Evolutionary conservation across 2,113 vertebrate genomes (phyloP), one percentile per base, ranked within the genome.

Genomic region (Riparia riparia): DNA sequence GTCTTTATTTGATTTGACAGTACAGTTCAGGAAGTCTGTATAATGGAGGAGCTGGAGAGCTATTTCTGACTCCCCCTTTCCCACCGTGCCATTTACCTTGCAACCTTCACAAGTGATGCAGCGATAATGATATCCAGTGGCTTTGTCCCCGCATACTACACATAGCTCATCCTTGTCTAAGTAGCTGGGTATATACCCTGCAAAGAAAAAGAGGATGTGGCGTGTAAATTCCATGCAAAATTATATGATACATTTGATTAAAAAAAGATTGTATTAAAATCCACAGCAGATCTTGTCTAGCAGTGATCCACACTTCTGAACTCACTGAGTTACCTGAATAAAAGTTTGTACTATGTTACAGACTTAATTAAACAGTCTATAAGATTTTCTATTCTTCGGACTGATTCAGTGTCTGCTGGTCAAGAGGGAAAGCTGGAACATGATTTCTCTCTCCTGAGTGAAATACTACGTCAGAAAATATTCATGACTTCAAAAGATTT

Each of bases 181-280:
- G 98, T 99, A 99, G 97, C 99, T 99, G 96, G 99, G 99, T 98
- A 99, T 99, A 97, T 99, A 99, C 97, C 99, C 99, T 99, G 97
- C 37, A 95, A 95, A 96, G 70, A 79, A 96, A 73, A 94, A 93
- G 73, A 95, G 71, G 78, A 94, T 39, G 28, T 37, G 57, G 41
- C 34, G 72, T 95, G 87, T 98, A 65, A 89, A 82, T 56, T 47
- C 2, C 1, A 78, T 17, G 32, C 21, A 85, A 92, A 84, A 79
- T 32, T 1, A 9, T 15, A 53, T 8, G 5, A 90, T n/a, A 50
- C 8, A 58, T 34, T 82, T 28, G 20, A 87, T 71, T 56, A 1
- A 58, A 89, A 82, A 71, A 66, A 17, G 37, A 72, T 4, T 42
- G 26, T 2, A 26, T 58, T 53, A 49, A 86, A 68, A 65, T 74